Base-by-base conservation (phyloP, 2,888 invertebrate species). In the Pocota personata region DNA sequence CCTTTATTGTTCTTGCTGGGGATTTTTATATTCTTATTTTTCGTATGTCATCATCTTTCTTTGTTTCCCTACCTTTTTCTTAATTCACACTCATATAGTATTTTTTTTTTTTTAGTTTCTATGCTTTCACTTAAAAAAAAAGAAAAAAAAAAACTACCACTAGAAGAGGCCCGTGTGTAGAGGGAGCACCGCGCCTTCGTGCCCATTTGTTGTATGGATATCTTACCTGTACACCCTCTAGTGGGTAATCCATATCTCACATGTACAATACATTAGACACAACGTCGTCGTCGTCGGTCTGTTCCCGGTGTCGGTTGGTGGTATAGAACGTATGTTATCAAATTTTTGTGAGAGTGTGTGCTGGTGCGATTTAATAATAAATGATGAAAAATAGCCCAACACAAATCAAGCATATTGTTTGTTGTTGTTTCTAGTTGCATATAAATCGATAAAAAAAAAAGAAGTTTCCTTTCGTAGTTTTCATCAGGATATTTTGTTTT, bases 311-410 rank as follows among this genome's bases (percentile, higher is more conserved):
- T 60, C 30, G 35, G 58, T 48, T 79, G 35, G 75, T 76, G 40
- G 40, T 72, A 62, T 66, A 67, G 71, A 52, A 58, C 21, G 71
- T 86, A 58, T 82, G 82, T 77, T 86, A 86, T 86, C 82, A 86
- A 82, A 82, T 40, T 82, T n/a, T 77, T 76, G 30, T 77, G 60
- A 86, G 66, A 67, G 80, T 75, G 75, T 80, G 16, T 77, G 78
- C 60, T 76, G 66, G 76, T 84, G 82, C 84, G 77, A 83, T 87
- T 88, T 87, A 88, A 88, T 88, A 84, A 87, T 88, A 88, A 86
- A 87, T 88, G 86, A 88, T 86, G 87, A 88, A 88, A 87, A 86
- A 86, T 77, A 86, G 84, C 86, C 87, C 88, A 88, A 87, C 87
- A 84, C 88, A 82, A 87, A 88, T 88, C 88, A 84, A 87, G 82